Evolutionary conservation across 2,888 invertebrate species (phyloP).

Genomic region (Drosophila gaucha): DNA sequence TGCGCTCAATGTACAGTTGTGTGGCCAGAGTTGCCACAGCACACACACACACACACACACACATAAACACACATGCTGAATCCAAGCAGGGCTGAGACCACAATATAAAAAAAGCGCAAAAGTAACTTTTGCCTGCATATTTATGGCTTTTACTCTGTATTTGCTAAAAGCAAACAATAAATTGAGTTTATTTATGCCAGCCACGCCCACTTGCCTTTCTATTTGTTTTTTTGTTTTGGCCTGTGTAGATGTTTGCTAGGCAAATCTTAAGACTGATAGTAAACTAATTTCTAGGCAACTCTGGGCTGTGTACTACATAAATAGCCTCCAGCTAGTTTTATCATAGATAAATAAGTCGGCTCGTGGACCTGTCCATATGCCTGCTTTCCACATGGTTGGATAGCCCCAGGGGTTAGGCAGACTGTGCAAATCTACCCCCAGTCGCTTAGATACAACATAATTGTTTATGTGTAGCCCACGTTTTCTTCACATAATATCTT

Average conservation of each 20-base stretch:
- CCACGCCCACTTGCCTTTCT: constrained; percentile 28
- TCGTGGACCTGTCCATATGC: constrained; percentile 48
- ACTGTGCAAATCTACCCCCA: constrained; percentile 48
- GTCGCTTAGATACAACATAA: constrained; percentile 55
- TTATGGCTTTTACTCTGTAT: constrained; percentile 59
- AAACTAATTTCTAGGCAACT: constrained; percentile 48
- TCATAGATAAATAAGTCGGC: constrained; percentile 47
- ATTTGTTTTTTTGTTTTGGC: neutral
- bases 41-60: neutral
- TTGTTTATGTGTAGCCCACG: constrained; percentile 58
- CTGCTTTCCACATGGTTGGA: constrained; percentile 36
- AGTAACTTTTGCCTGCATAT: constrained; percentile 56
- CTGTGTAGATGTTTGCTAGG: neutral
- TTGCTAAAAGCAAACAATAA: constrained; percentile 57
- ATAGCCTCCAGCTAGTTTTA: constrained; percentile 34
- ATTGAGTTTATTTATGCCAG: constrained; percentile 48
- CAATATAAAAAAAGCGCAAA: constrained; percentile 26
- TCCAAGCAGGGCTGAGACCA: constrained; percentile 9
- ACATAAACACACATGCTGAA: neutral
- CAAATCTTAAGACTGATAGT: constrained; percentile 27
- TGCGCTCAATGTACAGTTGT: constrained; percentile 14
- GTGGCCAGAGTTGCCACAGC: constrained; percentile 19
- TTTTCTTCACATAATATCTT: constrained; percentile 9
- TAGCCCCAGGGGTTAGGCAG: constrained; percentile 11
- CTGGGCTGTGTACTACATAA: constrained; percentile 5